Evolutionary conservation across 1,140 invertebrate species (phyloP).

Genomic region (Dufourea novaeangliae): DNA sequence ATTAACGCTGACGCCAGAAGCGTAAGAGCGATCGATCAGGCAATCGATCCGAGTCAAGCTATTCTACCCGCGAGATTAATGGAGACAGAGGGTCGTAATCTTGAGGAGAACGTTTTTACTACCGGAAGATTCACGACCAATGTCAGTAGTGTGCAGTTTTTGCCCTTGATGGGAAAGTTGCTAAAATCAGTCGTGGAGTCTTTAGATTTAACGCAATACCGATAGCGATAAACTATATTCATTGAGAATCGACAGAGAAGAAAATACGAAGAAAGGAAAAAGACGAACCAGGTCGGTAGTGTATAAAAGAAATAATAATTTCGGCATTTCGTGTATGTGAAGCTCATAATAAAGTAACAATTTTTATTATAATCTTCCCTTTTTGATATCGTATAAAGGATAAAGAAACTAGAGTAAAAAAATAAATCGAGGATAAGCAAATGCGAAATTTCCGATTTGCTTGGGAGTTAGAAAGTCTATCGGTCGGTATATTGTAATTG

Average conservation of each 20-base stretch:
- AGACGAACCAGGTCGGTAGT: neutral
- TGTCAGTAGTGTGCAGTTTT: conserved; percentile 68
- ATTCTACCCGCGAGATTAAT: conserved; percentile 70
- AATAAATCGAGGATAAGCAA: neutral
- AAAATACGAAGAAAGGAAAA: neutral
- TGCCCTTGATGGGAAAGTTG: conserved; percentile 76
- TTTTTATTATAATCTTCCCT: conserved; percentile 20
- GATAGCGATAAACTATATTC: conserved; percentile 47
- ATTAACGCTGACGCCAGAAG: conserved; percentile 69
- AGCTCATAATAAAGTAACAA: conserved; percentile 28
- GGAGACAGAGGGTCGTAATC: conserved; percentile 42
- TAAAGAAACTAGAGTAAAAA: conserved; percentile 3
- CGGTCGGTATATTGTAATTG: neutral
- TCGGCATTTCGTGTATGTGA: neutral
- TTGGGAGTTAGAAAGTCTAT: neutral
- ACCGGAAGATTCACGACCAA: conserved; percentile 72
- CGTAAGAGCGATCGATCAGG: conserved; percentile 63
- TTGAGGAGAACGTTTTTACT: conserved; percentile 67
- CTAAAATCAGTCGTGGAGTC: conserved; percentile 79
- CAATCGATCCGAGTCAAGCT: conserved; percentile 36
- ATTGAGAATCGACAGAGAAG: no score
- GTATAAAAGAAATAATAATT: conserved; percentile 19
- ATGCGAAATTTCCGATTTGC: neutral
- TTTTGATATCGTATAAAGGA: neutral
- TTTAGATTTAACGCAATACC: conserved; percentile 76